Conservation (phyloP, 1,140 invertebrate species). For the Zophobas atratus region DNA sequence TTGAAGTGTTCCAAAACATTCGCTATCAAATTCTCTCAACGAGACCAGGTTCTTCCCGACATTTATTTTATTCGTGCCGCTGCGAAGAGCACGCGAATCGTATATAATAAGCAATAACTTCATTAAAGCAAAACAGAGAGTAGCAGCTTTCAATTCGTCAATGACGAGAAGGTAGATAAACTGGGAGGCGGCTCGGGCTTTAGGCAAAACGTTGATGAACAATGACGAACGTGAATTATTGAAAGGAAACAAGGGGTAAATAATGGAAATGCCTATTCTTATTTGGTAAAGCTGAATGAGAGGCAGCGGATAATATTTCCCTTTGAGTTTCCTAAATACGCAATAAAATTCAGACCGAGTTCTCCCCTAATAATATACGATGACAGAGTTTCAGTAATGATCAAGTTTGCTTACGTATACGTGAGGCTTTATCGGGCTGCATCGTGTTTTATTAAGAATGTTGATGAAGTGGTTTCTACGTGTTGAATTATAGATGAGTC, state of each 20-base stretch:
- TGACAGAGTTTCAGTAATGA: slow-evolving; percentile 45
- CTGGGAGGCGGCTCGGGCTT: neutral
- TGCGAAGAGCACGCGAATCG: too few species aligned
- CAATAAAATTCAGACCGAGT: slow-evolving; percentile 28
- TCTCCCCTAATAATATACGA: slow-evolving; percentile 24
- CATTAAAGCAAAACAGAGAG: slow-evolving; percentile 1
- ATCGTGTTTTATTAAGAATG: slow-evolving; percentile 44
- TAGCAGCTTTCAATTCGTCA: slow-evolving; percentile 2
- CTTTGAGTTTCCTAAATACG: slow-evolving; percentile 8
- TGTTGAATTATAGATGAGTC: slow-evolving; percentile 47
- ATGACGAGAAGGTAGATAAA: neutral
- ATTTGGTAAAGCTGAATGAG: slow-evolving; percentile 23
- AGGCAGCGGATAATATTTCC: neutral
- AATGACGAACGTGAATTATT: slow-evolving; percentile 30
- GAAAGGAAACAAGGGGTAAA: slow-evolving; percentile 27
- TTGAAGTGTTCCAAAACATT: too few species aligned
- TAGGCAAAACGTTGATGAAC: slow-evolving; percentile 18
- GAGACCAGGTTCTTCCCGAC: too few species aligned
- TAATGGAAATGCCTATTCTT: slow-evolving; percentile 25
- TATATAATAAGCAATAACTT: neutral
- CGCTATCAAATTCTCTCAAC: too few species aligned
- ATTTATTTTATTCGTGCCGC: too few species aligned
- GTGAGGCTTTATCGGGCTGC: slow-evolving; percentile 25
- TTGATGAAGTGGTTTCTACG: slow-evolving; percentile 40
- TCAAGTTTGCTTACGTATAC: slow-evolving; percentile 37